These are phyloP conservation scores for Phortica variegata DNA, from an alignment of 1,140 invertebrate genomes.

Conservation along the genomic window DNA sequence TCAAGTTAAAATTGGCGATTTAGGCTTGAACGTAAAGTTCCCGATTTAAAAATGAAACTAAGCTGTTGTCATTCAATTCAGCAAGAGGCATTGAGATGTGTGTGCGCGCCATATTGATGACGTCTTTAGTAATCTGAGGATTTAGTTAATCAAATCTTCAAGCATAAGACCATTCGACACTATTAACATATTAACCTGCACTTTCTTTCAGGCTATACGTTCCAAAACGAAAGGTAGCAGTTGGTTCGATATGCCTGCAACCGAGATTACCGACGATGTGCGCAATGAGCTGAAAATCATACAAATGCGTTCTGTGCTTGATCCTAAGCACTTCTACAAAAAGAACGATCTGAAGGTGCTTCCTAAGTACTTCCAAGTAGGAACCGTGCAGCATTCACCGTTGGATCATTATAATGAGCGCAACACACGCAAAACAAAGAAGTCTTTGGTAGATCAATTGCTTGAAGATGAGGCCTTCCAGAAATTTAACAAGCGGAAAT, in stretches of 20 bases:
- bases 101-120: conserved; percentile 37
- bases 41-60: conserved; percentile 17
- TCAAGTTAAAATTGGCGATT: conserved; percentile 22
- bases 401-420: conserved; percentile 74
- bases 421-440: conserved; percentile 82
- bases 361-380: conserved; percentile 91
- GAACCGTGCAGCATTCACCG: conserved; percentile 72
- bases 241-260: conserved; percentile 86
- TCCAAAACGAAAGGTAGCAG: conserved; percentile 78
- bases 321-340: conserved; percentile 93
- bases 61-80: conserved; percentile 18
- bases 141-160: conserved; percentile 8
- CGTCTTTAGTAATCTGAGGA: conserved; percentile 56
- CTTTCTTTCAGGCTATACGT: conserved; percentile 60
- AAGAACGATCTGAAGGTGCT: conserved; percentile 82
- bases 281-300: conserved; percentile 84
- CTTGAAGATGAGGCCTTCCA: conserved; percentile 84
- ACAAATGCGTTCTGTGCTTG: conserved; percentile 87
- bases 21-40: conserved; percentile 27
- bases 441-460: conserved; percentile 91
- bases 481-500: conserved; percentile 83
- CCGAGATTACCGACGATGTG: conserved; percentile 84
- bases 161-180: not conserved
- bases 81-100: conserved; percentile 17
- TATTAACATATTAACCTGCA: not conserved